Evolutionary conservation across 2,888 invertebrate species (phyloP).

Genomic region (Temnothorax unifasciatus): DNA sequence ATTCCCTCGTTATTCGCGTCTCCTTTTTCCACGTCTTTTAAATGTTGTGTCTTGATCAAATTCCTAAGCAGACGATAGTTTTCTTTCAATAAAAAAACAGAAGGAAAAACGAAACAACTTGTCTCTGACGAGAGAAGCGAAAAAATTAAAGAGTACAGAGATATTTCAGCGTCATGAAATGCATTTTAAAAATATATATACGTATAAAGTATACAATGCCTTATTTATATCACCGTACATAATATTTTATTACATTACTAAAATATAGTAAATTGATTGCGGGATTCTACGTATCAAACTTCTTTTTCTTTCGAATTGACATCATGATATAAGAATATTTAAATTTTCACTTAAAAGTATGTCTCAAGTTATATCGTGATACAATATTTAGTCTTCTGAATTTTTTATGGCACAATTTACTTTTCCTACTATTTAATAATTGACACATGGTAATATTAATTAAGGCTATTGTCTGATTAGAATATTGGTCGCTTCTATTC

Average conservation of each 20-base stretch:
- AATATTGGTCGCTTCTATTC: constrained; percentile 35
- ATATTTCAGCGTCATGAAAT: not conserved
- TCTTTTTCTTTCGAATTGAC: not conserved
- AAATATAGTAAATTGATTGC: not conserved
- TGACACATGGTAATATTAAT: constrained; percentile 15
- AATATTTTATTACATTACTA: not conserved
- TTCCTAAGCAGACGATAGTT: constrained; percentile 58
- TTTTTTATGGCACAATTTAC: not conserved
- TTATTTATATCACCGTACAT: not conserved
- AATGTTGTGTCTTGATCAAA: constrained; percentile 59
- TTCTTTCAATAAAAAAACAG: constrained; percentile 50
- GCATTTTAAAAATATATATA: not conserved
- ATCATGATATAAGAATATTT: not conserved
- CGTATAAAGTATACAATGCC: not conserved
- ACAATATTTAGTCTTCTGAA: not conserved
- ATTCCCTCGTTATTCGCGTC: constrained; percentile 68
- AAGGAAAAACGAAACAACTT: constrained; percentile 39
- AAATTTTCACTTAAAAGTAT: not conserved
- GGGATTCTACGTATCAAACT: not conserved
- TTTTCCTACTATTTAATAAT: constrained; percentile 2
- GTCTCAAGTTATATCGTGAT: not conserved
- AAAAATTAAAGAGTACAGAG: not conserved
- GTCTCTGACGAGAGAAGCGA: not conserved
- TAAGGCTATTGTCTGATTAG: constrained; percentile 12
- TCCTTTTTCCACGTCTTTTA: constrained; percentile 58